A percentile compares a stretch with the other conserved stretches of the same genome.
These are phyloP conservation scores for Monochamus saltuarius DNA, from an alignment of 1,140 invertebrate species.

Conservation along the genomic window DNA sequence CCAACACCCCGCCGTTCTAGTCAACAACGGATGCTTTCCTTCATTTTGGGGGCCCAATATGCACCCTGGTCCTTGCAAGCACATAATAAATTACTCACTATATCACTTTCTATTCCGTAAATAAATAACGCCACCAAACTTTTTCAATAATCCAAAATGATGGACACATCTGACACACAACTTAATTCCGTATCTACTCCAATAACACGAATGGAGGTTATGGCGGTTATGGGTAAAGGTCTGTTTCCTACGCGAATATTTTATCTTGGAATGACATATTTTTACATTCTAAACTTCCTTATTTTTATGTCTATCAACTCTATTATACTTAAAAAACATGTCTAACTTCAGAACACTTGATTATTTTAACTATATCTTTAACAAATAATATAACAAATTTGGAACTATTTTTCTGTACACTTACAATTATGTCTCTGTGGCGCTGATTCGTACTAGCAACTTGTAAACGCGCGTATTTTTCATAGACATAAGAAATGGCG, in stretches of 20 bases:
- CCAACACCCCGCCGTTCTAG: conserved; percentile 54
- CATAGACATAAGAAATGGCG: conserved; percentile 28
- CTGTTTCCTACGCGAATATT: conserved; percentile 55
- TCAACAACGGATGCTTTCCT: conserved; percentile 54
- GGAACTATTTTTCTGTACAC: conserved; percentile 46
- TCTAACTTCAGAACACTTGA: conserved; percentile 2
- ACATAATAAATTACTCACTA: conserved; percentile 57
- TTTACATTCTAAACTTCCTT: conserved; percentile 14
- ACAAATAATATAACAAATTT: conserved; percentile 10
- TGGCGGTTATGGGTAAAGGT: conserved; percentile 68
- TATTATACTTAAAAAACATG: conserved; percentile 7
- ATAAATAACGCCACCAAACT: conserved; percentile 50
- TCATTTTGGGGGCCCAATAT: conserved; percentile 47
- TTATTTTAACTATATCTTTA: conserved; percentile 16
- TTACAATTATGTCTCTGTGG: conserved; percentile 41
- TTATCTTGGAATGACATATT: conserved; percentile 38
- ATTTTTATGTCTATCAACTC: neutral
- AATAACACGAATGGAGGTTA: conserved; percentile 69
- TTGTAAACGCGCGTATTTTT: conserved; percentile 46
- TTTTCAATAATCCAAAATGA: conserved; percentile 59
- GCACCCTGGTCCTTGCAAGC: conserved; percentile 51
- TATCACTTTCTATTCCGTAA: conserved; percentile 51
- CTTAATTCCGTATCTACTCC: conserved; percentile 65
- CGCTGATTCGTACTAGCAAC: conserved; percentile 38
- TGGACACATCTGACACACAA: conserved; percentile 65